Evolutionary conservation across 2,888 invertebrate genomes (phyloP).

Genomic region (Adelognathus sp.): DNA sequence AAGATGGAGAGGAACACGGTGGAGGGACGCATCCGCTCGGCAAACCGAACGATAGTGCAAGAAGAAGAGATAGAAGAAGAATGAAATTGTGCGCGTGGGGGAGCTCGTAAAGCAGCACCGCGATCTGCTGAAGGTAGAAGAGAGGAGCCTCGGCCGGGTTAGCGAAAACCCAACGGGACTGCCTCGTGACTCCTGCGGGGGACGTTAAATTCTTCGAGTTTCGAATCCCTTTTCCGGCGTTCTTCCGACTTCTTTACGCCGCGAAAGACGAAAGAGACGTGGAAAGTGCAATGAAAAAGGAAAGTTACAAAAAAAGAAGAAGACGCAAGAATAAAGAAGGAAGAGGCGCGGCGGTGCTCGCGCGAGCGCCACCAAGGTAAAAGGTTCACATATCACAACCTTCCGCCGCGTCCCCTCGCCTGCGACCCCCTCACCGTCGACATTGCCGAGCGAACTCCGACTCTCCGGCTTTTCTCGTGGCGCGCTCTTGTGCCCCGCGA

Average conservation of each 20-base stretch:
- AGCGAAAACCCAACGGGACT: constrained; percentile 15
- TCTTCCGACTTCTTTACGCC: constrained; percentile 24
- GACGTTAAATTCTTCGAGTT: constrained; percentile 24
- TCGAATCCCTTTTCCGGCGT: constrained; percentile 41
- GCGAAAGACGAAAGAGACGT: constrained; percentile 1
- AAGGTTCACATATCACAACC: constrained; percentile 55
- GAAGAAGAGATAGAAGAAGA: neutral
- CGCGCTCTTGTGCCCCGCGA: constrained; percentile 29
- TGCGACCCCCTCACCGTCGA: constrained; percentile 17
- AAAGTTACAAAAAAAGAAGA: constrained; percentile 19
- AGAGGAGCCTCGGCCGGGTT: constrained; percentile 14
- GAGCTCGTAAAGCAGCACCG: constrained; percentile 42
- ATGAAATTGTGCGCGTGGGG: constrained; percentile 34
- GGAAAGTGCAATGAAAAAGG: constrained; percentile 6
- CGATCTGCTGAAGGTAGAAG: constrained; percentile 39
- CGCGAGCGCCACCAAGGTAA: constrained; percentile 47
- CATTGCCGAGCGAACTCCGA: constrained; percentile 29
- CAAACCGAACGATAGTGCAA: neutral
- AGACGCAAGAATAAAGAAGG: constrained; percentile 10
- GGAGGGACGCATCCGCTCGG: neutral
- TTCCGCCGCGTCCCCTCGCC: neutral
- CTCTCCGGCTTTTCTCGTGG: constrained; percentile 43
- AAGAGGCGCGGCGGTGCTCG: constrained; percentile 34
- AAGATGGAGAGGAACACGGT: neutral
- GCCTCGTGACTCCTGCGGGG: constrained; percentile 20